Conservation (phyloP, 2,888 invertebrate species). For the Drosophila tanythrix region DNA sequence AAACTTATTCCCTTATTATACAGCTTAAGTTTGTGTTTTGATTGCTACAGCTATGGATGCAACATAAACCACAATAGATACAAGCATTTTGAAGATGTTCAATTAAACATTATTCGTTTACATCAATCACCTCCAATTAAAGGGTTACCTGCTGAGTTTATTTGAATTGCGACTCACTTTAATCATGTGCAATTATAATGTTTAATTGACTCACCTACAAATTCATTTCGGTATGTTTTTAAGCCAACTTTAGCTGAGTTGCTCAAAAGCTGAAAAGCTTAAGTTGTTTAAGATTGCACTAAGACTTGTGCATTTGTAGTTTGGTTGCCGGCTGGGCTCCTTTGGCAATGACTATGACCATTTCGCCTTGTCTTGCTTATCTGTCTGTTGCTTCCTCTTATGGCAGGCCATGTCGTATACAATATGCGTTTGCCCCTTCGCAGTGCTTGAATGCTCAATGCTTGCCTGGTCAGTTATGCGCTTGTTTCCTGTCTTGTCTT, state of each 20-base stretch:
- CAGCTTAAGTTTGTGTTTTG: not conserved
- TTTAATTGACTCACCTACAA: not conserved
- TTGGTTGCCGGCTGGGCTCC: not conserved
- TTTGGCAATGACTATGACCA: conserved; percentile 26
- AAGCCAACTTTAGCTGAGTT: not conserved
- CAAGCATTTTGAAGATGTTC: accelerated
- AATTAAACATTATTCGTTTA: not conserved
- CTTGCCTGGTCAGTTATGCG: conserved; percentile 61
- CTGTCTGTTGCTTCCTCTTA: conserved; percentile 34
- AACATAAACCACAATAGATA: not conserved
- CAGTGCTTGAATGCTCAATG: conserved; percentile 41
- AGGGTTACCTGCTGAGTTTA: not conserved
- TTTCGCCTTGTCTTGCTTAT: conserved; percentile 29
- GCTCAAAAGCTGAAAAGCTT: not conserved
- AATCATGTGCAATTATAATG: not conserved
- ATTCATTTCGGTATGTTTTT: not conserved
- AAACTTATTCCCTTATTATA: not conserved
- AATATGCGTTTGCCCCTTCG: conserved; percentile 31
- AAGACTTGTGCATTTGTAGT: not conserved
- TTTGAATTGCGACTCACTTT: not conserved
- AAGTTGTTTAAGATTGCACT: conserved; percentile 11
- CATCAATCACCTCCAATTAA: not conserved
- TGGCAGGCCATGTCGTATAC: conserved; percentile 37
- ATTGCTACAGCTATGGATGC: not conserved
- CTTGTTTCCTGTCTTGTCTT: conserved; percentile 52